Conservation (phyloP, 2,888 invertebrate genomes). For the Papilio elwesi region DNA sequence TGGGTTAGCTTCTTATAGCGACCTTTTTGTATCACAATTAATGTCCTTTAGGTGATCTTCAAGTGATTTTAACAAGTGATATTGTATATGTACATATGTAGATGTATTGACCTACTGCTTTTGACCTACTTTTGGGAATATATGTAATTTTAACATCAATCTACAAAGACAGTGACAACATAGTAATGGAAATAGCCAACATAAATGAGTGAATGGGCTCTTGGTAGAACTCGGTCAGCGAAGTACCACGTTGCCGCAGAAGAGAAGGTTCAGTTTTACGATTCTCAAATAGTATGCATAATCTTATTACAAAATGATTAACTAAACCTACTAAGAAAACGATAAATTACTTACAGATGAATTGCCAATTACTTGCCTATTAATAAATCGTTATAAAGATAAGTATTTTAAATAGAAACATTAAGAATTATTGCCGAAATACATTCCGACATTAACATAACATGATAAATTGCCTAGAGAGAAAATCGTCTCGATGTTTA, state of each 20-base stretch:
- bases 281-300: constrained; percentile 5
- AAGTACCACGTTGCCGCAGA: not conserved
- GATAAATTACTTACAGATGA: constrained; percentile 26
- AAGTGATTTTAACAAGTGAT: too few species aligned
- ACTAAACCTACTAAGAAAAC: constrained; percentile 13
- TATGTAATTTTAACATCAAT: too few species aligned
- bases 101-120: too few species aligned
- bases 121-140: too few species aligned
- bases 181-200: not conserved
- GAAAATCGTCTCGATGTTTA: constrained; percentile 25
- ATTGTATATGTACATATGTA: too few species aligned
- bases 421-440: constrained; percentile 30
- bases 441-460: constrained; percentile 21
- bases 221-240: not conserved
- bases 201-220: not conserved
- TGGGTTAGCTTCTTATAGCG: too few species aligned
- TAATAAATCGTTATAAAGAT: constrained; percentile 32
- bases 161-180: not conserved
- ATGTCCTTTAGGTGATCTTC: too few species aligned
- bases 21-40: too few species aligned
- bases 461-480: constrained; percentile 22
- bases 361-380: constrained; percentile 24
- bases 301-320: constrained; percentile 20
- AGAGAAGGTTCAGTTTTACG: not conserved
- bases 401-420: constrained; percentile 27